Evolutionary conservation across 2,888 invertebrate genomes (phyloP), one percentile per base, ranked within the genome.

Genomic region (Doris montereyensis): DNA sequence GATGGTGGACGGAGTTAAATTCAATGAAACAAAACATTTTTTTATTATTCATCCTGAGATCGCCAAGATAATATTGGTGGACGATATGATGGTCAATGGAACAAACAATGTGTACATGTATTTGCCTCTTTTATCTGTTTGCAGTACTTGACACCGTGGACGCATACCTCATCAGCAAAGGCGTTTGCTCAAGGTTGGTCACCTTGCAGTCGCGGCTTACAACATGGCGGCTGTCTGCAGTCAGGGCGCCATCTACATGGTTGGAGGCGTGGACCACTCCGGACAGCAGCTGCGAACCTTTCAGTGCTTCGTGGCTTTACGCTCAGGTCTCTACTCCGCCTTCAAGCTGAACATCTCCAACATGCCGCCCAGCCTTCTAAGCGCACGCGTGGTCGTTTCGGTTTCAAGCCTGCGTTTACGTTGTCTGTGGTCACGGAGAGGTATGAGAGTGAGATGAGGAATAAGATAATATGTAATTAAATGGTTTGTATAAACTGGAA

Each of bases 361-460:
- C 71, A 79, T 79, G 79, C 79, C 79, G 21, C 79, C 79, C 1
- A 76, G 76, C 8, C 65, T 79, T 10, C 76, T 79, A 17, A 79
- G 79, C 24, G 76, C 79, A n/a, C n/a, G 79, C 8, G 79, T 76
- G 2, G 75, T 79, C 5, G 71, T 76, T 0, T n/a, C n/a, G n/a
- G n/a, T n/a, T n/a, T n/a, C n/a, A n/a, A 24, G 70, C 41, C 0
- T 57, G 52, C 26, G 30, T 79, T 4, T 79, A 79, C 30, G 70
- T 79, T 52, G 79, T 79, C 13, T 79, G 79, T 76, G 79, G 79
- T 2, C 79, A 79, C 30, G 79, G 79, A 17, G 79, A 79, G 79
- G 79, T 79, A 41, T 41, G 68, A 2, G n/a, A 34, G 10, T 52
- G 10, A 8, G 13, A 13, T 52, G n/a, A n/a, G n/a, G n/a, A n/a